Percentiles rank a stretch among this genome's conserved stretches.
Conservation (phyloP, 2,888 invertebrate species). For the Drosophila seclusa region DNA sequence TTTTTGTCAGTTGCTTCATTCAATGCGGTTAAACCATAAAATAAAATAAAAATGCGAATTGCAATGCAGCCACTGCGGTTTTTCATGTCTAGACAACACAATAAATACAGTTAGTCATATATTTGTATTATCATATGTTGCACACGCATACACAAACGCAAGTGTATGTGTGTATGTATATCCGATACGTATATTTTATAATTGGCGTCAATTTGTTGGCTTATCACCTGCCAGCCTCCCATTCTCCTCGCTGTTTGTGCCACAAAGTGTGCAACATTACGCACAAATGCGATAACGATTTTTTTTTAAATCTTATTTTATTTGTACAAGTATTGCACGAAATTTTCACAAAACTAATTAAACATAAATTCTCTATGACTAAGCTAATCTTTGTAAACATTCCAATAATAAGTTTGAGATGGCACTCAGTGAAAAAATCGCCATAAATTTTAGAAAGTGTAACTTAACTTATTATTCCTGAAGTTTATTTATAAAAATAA, state of each 20-base stretch:
- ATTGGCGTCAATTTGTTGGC: constrained; percentile 67
- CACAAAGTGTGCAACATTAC: constrained; percentile 42
- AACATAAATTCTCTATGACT: neutral
- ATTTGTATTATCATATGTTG: constrained; percentile 72
- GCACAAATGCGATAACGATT: constrained; percentile 40
- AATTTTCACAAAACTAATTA: neutral
- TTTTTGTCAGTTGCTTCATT: constrained; percentile 53
- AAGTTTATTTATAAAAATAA: too few species aligned
- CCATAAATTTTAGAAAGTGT: too few species aligned
- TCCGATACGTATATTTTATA: constrained; percentile 63
- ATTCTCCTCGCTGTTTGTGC: constrained; percentile 1
- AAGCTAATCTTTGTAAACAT: neutral
- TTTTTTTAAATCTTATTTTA: constrained; percentile 24
- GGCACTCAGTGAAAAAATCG: too few species aligned
- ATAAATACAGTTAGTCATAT: constrained; percentile 80
- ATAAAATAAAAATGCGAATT: constrained; percentile 60
- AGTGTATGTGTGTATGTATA: constrained; percentile 8
- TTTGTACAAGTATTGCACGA: constrained; percentile 14
- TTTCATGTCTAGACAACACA: constrained; percentile 78
- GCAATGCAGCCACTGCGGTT: constrained; percentile 77
- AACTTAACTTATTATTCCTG: neutral
- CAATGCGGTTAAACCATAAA: constrained; percentile 72
- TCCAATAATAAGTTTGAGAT: neutral
- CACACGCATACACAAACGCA: constrained; percentile 2
- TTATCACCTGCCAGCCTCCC: constrained; percentile 38